phyloP scores from a whole-genome alignment of 2,888 invertebrate species.

The Idaea straminata region DNA sequence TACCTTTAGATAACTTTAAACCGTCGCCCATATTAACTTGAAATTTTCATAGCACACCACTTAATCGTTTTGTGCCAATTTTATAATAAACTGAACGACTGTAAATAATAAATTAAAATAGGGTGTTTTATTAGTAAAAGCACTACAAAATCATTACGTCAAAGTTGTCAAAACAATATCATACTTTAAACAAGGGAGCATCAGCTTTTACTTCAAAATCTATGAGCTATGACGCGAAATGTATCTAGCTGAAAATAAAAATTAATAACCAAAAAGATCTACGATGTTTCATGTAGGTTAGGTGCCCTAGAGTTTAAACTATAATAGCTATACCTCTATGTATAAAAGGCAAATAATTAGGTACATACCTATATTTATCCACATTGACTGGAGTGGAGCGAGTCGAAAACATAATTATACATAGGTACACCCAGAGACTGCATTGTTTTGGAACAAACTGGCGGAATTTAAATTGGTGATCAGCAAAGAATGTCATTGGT shows the following conservation, averaged over 20 bases:
- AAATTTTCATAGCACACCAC: conserved; percentile 68
- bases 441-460: too few relatives aligned
- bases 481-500: too few relatives aligned
- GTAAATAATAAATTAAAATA: conserved; percentile 65
- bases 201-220: conserved; percentile 52
- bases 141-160: conserved; percentile 76
- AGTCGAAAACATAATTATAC: too few relatives aligned
- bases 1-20: conserved; percentile 67
- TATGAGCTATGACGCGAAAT: conserved; percentile 39
- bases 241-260: conserved; percentile 27
- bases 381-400: too few relatives aligned
- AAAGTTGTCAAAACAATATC: conserved; percentile 68
- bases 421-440: too few relatives aligned
- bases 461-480: too few relatives aligned
- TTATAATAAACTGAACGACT: conserved; percentile 53
- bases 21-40: conserved; percentile 71
- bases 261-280: neutral
- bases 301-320: too few relatives aligned
- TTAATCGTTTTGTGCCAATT: conserved; percentile 49
- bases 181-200: conserved; percentile 56
- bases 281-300: neutral
- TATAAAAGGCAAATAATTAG: neutral
- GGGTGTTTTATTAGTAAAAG: conserved; percentile 56
- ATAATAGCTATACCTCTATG: too few relatives aligned
- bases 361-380: too few relatives aligned